These are phyloP conservation scores for Coregonus suidteri DNA, from an alignment of 2,797 vertebrate species.

Conservation along the genomic window DNA sequence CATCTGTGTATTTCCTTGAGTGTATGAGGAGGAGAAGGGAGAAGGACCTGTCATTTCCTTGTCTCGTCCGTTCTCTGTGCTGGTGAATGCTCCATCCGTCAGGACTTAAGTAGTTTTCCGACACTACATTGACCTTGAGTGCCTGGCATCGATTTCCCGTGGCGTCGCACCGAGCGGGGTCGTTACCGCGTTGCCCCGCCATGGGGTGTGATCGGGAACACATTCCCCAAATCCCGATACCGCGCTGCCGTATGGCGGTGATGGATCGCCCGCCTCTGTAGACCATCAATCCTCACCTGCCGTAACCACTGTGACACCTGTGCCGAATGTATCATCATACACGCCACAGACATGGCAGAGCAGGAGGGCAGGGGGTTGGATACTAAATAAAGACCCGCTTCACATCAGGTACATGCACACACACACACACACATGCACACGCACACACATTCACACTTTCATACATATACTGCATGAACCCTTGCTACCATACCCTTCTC, in stretches of 20 bases:
- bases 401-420: constrained; percentile 40
- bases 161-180: constrained; percentile 88
- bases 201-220: constrained; percentile 91
- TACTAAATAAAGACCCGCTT: constrained; percentile 51
- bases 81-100: constrained; percentile 86
- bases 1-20: constrained; percentile 30
- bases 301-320: constrained; percentile 85
- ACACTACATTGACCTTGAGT: constrained; percentile 99
- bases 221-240: constrained; percentile 94
- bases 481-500: constrained; percentile 7
- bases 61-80: constrained; percentile 83
- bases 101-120: constrained; percentile 96
- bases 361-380: constrained; percentile 38
- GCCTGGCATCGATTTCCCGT: constrained; percentile 96
- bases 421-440: constrained; percentile 39
- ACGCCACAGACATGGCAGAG: constrained; percentile 67
- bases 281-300: constrained; percentile 90
- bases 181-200: constrained; percentile 87
- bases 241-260: constrained; percentile 82
- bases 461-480: constrained; percentile 31
- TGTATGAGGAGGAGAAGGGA: constrained; percentile 23
- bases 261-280: constrained; percentile 86
- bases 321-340: constrained; percentile 90
- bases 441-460: constrained; percentile 24
- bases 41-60: constrained; percentile 81